phyloP scores from a whole-genome alignment of 2,113 vertebrate genomes.

The Bos indicus region DNA sequence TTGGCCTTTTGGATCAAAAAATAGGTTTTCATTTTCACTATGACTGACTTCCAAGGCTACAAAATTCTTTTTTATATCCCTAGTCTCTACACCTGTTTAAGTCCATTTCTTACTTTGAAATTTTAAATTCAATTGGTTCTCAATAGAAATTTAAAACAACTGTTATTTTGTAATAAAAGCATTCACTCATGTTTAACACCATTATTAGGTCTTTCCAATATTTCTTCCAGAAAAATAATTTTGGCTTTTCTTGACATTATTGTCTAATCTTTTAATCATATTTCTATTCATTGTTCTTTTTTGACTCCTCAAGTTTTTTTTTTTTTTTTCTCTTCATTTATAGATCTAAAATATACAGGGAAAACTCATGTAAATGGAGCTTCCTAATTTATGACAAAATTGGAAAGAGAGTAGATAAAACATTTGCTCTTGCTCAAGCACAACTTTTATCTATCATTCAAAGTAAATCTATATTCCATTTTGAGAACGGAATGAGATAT shows the following conservation, averaged over 20 bases:
- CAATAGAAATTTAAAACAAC: neutral
- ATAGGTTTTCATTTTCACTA: neutral
- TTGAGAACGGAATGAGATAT: neutral
- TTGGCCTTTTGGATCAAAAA: neutral
- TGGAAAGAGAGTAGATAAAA: constrained; percentile 3
- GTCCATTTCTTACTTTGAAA: constrained; percentile 14
- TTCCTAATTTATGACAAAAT: constrained; percentile 16
- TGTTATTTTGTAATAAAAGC: neutral
- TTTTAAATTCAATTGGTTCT: constrained; percentile 3
- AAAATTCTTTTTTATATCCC: neutral
- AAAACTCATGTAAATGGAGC: neutral
- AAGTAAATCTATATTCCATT: constrained; percentile 17
- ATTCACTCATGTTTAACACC: neutral
- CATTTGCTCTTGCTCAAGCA: neutral
- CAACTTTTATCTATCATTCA: neutral
- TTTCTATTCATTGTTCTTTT: neutral
- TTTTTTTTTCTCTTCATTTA: constrained; percentile 10
- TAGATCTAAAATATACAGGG: neutral
- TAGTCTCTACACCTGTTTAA: neutral
- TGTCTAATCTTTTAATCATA: neutral
- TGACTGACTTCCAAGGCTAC: neutral
- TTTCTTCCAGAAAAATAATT: constrained; percentile 33
- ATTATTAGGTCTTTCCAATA: neutral
- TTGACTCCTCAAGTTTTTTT: neutral
- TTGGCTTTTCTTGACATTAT: neutral